Base-by-base conservation (phyloP, 1,140 invertebrate genomes). In the Listronotus oregonensis region DNA sequence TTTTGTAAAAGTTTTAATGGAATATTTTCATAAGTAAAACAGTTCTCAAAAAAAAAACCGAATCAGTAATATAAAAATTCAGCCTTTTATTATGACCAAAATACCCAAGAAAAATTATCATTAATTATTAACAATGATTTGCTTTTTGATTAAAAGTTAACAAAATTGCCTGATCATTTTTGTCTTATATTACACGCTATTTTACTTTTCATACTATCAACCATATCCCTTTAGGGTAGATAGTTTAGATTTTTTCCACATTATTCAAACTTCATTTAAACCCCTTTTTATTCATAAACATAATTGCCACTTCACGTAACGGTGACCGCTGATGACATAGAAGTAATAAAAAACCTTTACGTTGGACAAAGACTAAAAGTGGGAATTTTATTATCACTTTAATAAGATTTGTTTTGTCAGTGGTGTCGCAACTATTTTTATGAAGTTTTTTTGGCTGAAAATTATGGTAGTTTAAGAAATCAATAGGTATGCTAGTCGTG, bases 271-370 rank as follows among this genome's bases (percentile, higher is more conserved):
- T 15, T 14, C 9, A 50, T 18, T 21, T 50, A 11, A 37, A 50
- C 47, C 47, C 47, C 18, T 31, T 27, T 50, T 50, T 50, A 50
- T 50, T 50, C 47, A 50, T 27, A 50, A 7, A 21, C 11, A 50
- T 50, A 50, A 21, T 50, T 50, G 47, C 47, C 18, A 50, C 47
- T 18, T 50, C 47, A 50, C 47, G 47, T 18, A 31, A 50, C 47
- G n/a, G 15, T 27, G 18, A 18, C 47, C 47, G 21, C 18, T 50
- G 47, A 50, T 50, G 47, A 50, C 47, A 50, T 50, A 50, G 47
- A 50, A 50, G 47, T 50, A 18, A 50, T 21, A 21, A 50, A 50
- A 50, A 50, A 31, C 15, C 43, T 31, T 21, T 50, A 18, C 17
- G 47, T 14, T 18, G 3, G 17, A 50, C 47, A 50, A 50, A 50